phyloP scores from a whole-genome alignment of 1,140 invertebrate species.

The Zaprionus tsacasi region DNA sequence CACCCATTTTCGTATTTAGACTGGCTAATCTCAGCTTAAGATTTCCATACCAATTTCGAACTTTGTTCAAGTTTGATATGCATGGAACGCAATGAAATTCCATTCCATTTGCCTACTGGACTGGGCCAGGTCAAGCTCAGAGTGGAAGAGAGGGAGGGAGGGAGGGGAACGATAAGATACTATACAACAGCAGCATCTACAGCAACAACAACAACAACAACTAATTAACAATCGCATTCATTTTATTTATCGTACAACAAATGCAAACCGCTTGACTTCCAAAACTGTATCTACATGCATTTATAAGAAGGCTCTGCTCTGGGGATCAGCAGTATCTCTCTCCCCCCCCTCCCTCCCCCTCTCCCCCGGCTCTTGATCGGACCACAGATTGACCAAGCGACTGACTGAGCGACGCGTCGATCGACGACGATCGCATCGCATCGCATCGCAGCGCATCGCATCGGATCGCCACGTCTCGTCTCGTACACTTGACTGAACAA shows the following conservation, averaged over 20 bases:
- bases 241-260: slow-evolving; percentile 78
- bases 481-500: slow-evolving; percentile 80
- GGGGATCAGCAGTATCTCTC: slow-evolving; percentile 13
- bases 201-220: slow-evolving; percentile 68
- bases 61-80: slow-evolving; percentile 36
- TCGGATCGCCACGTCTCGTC: slow-evolving; percentile 41
- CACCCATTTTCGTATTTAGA: slow-evolving; percentile 18
- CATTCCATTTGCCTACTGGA: slow-evolving; percentile 57
- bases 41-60: slow-evolving; percentile 8
- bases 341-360: background rate
- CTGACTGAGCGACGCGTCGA: slow-evolving; percentile 30
- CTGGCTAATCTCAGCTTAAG: slow-evolving; percentile 35
- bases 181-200: slow-evolving; percentile 32
- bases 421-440: slow-evolving; percentile 35
- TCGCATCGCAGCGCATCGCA: slow-evolving; percentile 23
- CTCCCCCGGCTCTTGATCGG: slow-evolving; percentile 14
- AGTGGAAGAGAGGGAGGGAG: background rate
- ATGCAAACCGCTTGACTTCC: slow-evolving; percentile 81
- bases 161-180: slow-evolving; percentile 63
- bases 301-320: slow-evolving; percentile 67
- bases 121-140: slow-evolving; percentile 44
- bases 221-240: slow-evolving; percentile 82
- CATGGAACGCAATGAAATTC: slow-evolving; percentile 40
- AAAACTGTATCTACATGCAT: slow-evolving; percentile 81
- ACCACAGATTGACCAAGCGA: slow-evolving; percentile 1